Evolutionary conservation across 1,140 invertebrate species (phyloP).

Genomic region (Diorhabda sublineata): DNA sequence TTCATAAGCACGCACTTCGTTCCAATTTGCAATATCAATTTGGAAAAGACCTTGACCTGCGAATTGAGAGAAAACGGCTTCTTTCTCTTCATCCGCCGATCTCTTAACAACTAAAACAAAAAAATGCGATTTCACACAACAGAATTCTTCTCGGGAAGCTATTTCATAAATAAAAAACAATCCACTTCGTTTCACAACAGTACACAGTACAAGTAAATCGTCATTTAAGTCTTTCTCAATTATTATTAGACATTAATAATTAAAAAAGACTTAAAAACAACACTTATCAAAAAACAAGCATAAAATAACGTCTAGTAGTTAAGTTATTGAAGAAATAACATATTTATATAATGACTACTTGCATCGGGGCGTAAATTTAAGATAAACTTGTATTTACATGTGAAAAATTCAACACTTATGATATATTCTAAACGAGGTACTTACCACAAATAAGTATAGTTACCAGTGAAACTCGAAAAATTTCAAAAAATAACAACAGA

Average conservation of each 20-base stretch:
- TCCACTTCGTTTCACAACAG: neutral
- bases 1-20: constrained; percentile 49
- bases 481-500: too few relatives aligned
- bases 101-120: constrained; percentile 66
- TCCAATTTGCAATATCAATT: constrained; percentile 67
- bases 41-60: constrained; percentile 69
- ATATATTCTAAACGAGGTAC: too few relatives aligned
- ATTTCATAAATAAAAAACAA: neutral
- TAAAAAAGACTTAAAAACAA: neutral
- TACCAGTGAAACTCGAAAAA: too few relatives aligned
- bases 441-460: too few relatives aligned
- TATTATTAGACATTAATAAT: neutral
- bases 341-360: too few relatives aligned
- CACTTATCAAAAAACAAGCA: neutral
- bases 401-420: too few relatives aligned
- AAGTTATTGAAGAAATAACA: too few relatives aligned
- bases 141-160: neutral
- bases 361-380: too few relatives aligned
- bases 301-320: neutral
- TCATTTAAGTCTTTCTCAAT: neutral
- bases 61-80: constrained; percentile 67
- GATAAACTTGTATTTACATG: too few relatives aligned
- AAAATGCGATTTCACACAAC: constrained; percentile 14
- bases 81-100: constrained; percentile 52
- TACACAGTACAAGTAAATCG: neutral